phyloP scores from a whole-genome alignment of 2,888 invertebrate species.

The Mythimna impura region DNA sequence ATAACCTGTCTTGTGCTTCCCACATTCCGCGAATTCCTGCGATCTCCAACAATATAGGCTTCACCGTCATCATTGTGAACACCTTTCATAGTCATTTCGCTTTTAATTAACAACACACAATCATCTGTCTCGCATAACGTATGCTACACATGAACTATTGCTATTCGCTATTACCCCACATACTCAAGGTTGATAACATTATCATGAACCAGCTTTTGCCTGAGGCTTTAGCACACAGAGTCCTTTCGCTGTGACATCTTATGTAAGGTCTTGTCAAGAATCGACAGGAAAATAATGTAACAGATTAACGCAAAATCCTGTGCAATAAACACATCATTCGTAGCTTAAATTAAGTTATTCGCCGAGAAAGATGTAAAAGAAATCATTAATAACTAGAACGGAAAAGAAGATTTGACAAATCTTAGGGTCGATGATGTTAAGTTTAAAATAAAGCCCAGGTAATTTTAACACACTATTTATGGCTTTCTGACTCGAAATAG shows the following conservation, averaged over 20 bases:
- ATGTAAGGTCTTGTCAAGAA: slow-evolving; percentile 41
- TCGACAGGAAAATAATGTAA: slow-evolving; percentile 43
- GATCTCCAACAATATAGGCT: neutral
- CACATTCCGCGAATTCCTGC: neutral
- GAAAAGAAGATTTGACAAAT: slow-evolving; percentile 7
- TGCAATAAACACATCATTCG: neutral
- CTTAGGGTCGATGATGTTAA: slow-evolving; percentile 4
- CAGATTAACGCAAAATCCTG: slow-evolving; percentile 6
- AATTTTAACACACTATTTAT: slow-evolving; percentile 10
- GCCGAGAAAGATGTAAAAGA: neutral
- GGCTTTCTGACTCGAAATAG: slow-evolving; percentile 18
- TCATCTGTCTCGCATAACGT: slow-evolving; percentile 27
- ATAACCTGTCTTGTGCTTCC: neutral
- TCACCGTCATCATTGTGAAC: neutral
- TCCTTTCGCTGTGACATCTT: slow-evolving; percentile 60
- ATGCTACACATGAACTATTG: slow-evolving; percentile 47
- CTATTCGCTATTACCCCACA: slow-evolving; percentile 63
- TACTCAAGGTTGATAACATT: slow-evolving; percentile 64
- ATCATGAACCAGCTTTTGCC: slow-evolving; percentile 56
- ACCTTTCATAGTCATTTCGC: slow-evolving; percentile 1
- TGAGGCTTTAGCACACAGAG: slow-evolving; percentile 48
- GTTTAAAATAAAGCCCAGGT: slow-evolving; percentile 9
- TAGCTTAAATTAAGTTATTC: neutral
- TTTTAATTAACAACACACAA: slow-evolving; percentile 30
- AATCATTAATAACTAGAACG: slow-evolving; percentile 6